Evolutionary conservation across 2,888 invertebrate species (phyloP).

Genomic region (Cryptophagus acutangulus): DNA sequence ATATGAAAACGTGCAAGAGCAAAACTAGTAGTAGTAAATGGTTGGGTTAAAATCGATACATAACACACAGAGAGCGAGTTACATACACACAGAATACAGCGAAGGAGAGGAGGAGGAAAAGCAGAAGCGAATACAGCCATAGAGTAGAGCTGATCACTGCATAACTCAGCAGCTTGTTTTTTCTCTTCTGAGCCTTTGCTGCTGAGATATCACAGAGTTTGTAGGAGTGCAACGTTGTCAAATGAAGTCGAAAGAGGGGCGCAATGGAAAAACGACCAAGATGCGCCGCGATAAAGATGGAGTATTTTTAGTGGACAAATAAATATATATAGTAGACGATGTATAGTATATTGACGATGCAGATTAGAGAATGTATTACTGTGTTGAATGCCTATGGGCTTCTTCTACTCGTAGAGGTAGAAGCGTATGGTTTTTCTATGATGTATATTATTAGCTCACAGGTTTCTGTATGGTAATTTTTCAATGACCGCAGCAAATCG

Average conservation of each 20-base stretch:
- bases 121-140: conserved; percentile 36
- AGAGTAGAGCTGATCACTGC: conserved; percentile 36
- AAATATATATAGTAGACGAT: conserved; percentile 24
- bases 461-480: too few species aligned
- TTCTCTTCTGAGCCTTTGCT: conserved; percentile 27
- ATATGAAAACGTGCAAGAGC: too few species aligned
- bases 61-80: too few species aligned
- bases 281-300: conserved; percentile 18
- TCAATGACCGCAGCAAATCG: too few species aligned
- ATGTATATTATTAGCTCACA: too few species aligned
- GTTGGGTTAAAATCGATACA: too few species aligned
- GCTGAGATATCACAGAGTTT: conserved; percentile 36
- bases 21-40: too few species aligned
- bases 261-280: conserved; percentile 7
- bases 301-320: conserved; percentile 25
- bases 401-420: conserved; percentile 4
- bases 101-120: conserved; percentile 31
- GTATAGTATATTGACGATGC: conserved; percentile 27
- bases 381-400: conserved; percentile 12
- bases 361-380: conserved; percentile 30
- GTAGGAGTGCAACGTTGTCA: conserved; percentile 35
- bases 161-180: conserved; percentile 39
- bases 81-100: too few species aligned
- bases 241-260: conserved; percentile 20
- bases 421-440: neutral